Evolutionary conservation across 2,797 vertebrate species (phyloP).

Genomic region (Prunella strophiata): DNA sequence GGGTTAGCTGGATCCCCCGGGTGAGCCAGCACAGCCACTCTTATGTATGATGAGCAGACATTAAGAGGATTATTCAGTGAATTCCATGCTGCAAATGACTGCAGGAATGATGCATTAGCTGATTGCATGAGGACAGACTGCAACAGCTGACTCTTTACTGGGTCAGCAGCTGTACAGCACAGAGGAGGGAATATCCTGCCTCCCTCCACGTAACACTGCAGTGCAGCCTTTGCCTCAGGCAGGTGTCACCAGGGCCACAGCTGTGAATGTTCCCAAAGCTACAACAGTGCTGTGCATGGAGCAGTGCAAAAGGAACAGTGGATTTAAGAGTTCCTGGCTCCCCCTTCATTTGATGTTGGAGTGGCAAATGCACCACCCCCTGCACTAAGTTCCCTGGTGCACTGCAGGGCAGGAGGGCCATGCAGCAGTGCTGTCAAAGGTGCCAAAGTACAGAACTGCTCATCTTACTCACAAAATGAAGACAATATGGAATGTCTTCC

Average conservation of each 20-base stretch:
- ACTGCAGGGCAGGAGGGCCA: background rate
- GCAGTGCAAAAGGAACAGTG: background rate
- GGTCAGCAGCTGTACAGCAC: conserved; percentile 11
- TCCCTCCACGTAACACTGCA: background rate
- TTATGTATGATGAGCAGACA: background rate
- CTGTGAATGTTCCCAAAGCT: background rate
- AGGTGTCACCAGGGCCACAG: background rate
- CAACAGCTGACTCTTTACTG: background rate
- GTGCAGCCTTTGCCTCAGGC: background rate
- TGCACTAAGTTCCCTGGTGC: background rate
- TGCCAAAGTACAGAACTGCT: background rate
- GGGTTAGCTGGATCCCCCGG: background rate
- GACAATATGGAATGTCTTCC: background rate
- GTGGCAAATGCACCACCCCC: fast-evolving
- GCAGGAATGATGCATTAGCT: conserved; percentile 24
- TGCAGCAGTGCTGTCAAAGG: background rate
- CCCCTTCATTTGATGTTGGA: background rate
- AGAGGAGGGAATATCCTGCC: background rate
- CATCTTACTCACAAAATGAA: background rate
- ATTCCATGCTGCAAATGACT: background rate
- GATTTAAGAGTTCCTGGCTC: background rate
- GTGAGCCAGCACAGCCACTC: background rate
- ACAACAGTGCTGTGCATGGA: background rate
- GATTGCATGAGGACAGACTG: background rate
- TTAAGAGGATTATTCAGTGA: conserved; percentile 35